Conservation (phyloP, 2,797 vertebrate genomes). For the Pangasius macronema region DNA sequence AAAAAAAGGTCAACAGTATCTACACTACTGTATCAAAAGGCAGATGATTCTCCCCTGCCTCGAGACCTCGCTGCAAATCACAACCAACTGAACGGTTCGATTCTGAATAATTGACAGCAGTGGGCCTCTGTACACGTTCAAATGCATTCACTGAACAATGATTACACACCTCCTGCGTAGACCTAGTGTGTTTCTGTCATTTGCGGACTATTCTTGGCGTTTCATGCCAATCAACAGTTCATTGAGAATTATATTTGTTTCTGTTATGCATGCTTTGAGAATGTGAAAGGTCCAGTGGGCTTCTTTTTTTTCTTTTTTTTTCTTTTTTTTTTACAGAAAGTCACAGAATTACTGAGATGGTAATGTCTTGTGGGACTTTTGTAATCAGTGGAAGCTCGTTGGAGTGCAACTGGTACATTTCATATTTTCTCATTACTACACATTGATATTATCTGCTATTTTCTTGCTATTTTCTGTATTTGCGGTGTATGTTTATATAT, state of each 20-base stretch:
- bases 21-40: constrained; percentile 33
- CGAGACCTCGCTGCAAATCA: constrained; percentile 2
- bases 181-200: constrained; percentile 51
- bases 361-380: neutral
- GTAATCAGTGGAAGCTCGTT: neutral
- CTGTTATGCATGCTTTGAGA: constrained; percentile 46
- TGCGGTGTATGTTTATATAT: neutral
- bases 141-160: constrained; percentile 43
- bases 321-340: neutral
- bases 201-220: constrained; percentile 49
- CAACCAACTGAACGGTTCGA: neutral
- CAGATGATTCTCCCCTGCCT: constrained; percentile 16
- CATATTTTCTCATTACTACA: neutral
- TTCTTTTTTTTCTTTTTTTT: neutral
- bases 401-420: constrained; percentile 10
- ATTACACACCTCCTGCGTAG: constrained; percentile 45
- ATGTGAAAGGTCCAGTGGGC: neutral
- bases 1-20: constrained; percentile 12
- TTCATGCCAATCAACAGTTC: constrained; percentile 41
- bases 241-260: constrained; percentile 35
- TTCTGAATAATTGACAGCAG: constrained; percentile 24
- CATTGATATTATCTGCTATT: neutral
- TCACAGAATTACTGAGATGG: constrained; percentile 3
- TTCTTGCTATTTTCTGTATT: neutral
- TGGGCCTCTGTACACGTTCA: constrained; percentile 30